phyloP scores from a whole-genome alignment of 2,797 vertebrate species.

The Malurus splendens region DNA sequence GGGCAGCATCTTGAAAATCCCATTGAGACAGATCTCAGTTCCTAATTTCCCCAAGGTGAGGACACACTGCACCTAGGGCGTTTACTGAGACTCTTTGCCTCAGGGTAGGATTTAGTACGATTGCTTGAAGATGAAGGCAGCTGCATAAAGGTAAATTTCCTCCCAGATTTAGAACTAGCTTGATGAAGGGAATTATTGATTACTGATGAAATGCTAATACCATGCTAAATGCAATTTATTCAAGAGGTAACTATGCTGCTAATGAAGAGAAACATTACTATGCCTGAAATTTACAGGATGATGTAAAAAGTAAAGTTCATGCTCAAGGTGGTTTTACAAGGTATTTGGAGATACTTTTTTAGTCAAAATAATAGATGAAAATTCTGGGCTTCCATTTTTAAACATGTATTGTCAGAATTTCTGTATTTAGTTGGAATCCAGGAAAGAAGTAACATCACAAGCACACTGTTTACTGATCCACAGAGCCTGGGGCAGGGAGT shows the following conservation, averaged over 20 bases:
- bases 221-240: not conserved
- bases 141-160: not conserved
- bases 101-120: fast-evolving
- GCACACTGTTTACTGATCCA: not conserved
- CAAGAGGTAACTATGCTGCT: not conserved
- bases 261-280: not conserved
- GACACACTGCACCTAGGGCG: not conserved
- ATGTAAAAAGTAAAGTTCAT: not conserved
- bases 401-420: not conserved
- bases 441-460: not conserved
- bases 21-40: not conserved
- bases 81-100: not conserved
- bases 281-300: not conserved
- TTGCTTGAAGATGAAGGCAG: not conserved
- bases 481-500: not conserved
- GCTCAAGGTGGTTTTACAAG: not conserved
- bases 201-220: not conserved
- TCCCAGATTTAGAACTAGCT: not conserved
- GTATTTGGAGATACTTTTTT: not conserved
- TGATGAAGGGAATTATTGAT: not conserved
- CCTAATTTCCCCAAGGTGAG: not conserved
- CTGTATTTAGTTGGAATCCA: not conserved
- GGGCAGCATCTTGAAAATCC: not conserved
- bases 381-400: not conserved
- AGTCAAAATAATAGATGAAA: not conserved